phyloP scores from a whole-genome alignment of 2,888 invertebrate species.

The Uloborus plumipes region DNA sequence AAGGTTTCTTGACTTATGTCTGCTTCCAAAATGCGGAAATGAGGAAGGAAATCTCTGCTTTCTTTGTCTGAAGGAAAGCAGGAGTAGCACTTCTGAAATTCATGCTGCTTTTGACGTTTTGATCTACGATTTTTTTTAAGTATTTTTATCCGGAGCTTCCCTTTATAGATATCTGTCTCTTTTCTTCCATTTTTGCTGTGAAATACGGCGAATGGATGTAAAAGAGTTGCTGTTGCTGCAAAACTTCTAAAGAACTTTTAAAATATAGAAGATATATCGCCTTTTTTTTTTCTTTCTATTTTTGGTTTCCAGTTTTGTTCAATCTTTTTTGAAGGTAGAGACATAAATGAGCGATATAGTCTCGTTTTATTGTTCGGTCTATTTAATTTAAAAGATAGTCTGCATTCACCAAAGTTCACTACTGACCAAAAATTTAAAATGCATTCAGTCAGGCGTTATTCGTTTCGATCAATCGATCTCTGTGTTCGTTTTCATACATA shows the following conservation, averaged over 20 bases:
- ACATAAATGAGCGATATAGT: too few relatives aligned
- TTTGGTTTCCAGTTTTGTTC: background rate
- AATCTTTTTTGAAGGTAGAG: too few relatives aligned
- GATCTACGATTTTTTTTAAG: constrained; percentile 8
- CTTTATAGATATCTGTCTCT: constrained; percentile 11
- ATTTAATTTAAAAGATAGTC: too few relatives aligned
- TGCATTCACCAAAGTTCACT: too few relatives aligned
- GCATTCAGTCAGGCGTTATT: too few relatives aligned
- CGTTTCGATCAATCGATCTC: too few relatives aligned
- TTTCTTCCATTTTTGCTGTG: constrained; percentile 4
- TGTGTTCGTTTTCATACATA: too few relatives aligned
- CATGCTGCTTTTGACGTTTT: constrained; percentile 17
- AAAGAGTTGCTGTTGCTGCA: constrained; percentile 37
- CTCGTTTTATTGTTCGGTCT: too few relatives aligned
- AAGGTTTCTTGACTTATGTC: constrained; percentile 10
- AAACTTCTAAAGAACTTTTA: constrained; percentile 20
- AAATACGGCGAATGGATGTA: constrained; percentile 24
- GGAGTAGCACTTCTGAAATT: constrained; percentile 6
- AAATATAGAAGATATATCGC: constrained; percentile 25
- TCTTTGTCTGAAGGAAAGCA: constrained; percentile 35
- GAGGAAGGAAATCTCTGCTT: constrained; percentile 26
- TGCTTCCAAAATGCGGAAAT: constrained; percentile 25
- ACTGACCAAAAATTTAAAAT: too few relatives aligned
- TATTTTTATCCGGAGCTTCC: background rate
- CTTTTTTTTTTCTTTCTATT: constrained; percentile 22